These are phyloP conservation scores for Glyptemys insculpta DNA, from an alignment of 2,797 vertebrate species.

Conservation along the genomic window DNA sequence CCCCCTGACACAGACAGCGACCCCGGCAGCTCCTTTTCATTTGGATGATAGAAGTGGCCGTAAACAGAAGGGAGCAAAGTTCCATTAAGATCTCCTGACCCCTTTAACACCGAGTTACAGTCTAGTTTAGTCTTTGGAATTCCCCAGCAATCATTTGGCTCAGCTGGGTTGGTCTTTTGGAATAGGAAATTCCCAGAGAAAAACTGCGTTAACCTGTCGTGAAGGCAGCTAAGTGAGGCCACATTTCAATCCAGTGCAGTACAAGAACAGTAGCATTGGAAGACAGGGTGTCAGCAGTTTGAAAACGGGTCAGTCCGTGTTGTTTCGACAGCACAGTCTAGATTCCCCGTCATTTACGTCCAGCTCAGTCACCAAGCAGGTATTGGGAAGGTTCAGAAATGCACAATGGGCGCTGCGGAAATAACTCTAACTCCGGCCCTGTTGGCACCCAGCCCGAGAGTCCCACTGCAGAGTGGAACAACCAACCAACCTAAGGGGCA, in stretches of 20 bases:
- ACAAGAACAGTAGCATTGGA: neutral
- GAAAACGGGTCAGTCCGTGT: neutral
- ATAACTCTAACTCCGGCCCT: neutral
- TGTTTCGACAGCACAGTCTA: neutral
- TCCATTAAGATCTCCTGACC: neutral
- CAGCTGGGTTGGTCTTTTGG: neutral
- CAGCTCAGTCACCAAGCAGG: neutral
- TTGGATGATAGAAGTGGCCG: fast-evolving
- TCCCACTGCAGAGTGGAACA: neutral
- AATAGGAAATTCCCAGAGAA: neutral
- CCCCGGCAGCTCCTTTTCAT: fast-evolving
- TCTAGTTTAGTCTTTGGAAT: neutral
- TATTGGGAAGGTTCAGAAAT: neutral
- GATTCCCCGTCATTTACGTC: neutral
- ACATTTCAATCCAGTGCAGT: neutral
- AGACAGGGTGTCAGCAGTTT: neutral
- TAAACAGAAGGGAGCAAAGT: neutral
- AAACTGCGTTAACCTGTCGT: neutral
- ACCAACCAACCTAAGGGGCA: no score
- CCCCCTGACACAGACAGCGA: no score
- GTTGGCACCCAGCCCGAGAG: neutral
- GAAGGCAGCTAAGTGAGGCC: neutral
- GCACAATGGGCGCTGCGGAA: neutral
- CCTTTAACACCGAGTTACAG: no score
- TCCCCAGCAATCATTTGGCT: neutral